A percentile compares a stretch with the other conserved stretches of the same genome.
These are phyloP conservation scores for Drosophila kanekoi DNA, from an alignment of 2,888 invertebrate species.

Conservation along the genomic window DNA sequence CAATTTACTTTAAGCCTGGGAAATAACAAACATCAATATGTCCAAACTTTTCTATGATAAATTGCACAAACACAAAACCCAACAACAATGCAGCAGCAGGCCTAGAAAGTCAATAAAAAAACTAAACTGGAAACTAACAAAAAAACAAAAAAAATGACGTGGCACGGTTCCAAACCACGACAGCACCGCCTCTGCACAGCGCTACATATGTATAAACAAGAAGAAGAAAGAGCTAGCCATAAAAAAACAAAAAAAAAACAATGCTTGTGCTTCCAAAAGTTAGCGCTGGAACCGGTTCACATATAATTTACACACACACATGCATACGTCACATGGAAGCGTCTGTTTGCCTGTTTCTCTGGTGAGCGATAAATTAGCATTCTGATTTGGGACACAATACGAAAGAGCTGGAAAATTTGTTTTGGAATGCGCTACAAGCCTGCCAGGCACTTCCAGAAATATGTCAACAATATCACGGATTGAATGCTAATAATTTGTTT, in stretches of 20 bases:
- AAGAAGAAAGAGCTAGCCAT: constrained; percentile 25
- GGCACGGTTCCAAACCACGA: constrained; percentile 51
- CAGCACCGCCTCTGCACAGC: constrained; percentile 55
- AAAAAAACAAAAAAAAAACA: constrained; percentile 14
- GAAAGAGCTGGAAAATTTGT: constrained; percentile 25
- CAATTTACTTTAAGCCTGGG: neutral
- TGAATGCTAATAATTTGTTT: constrained; percentile 22
- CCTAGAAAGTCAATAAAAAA: constrained; percentile 57
- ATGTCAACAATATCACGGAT: neutral
- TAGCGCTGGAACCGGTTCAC: constrained; percentile 63
- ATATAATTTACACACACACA: constrained; percentile 19
- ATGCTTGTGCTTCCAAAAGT: constrained; percentile 28
- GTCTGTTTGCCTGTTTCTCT: constrained; percentile 35
- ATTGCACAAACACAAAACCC: constrained; percentile 13
- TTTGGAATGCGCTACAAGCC: constrained; percentile 22
- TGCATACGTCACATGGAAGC: neutral
- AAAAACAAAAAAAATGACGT: constrained; percentile 55
- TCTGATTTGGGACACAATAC: constrained; percentile 33
- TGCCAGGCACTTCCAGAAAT: constrained; percentile 11
- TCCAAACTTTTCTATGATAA: constrained; percentile 16
- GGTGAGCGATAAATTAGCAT: constrained; percentile 41
- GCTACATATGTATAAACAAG: constrained; percentile 29
- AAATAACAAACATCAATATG: constrained; percentile 30
- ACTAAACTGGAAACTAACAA: constrained; percentile 2
- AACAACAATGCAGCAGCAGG: constrained; percentile 30